Evolutionary conservation across 92 coral and sea anemone genomes (phyloP), one percentile per base, ranked within the genome.

Genomic region (Bergia puertoricense): DNA sequence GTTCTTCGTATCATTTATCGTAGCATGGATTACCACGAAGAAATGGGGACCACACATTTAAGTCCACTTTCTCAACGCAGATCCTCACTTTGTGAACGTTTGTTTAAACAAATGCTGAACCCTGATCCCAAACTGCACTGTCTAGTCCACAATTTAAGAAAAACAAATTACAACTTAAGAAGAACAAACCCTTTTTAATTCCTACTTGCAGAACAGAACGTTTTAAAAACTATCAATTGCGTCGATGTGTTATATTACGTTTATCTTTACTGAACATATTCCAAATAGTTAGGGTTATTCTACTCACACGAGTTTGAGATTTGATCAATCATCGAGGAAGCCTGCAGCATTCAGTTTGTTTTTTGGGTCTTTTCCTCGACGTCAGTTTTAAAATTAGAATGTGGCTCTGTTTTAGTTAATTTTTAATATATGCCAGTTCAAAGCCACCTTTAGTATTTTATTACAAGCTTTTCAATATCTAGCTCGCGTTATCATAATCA

Each of bases 291-390:
- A 72, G n/a, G 13, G 37, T 72, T 36, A 10, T 72, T 37, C 2
- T 57, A 80, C 85, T 80, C 38, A 80, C 85, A 38, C 85, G 38
- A 56, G 23, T 13, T 36, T 38, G 30, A 57, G 50, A 56, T 39
- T 80, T 80, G 72, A 80, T 8, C 73, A 80, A 36, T 80, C 45
- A 39, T 57, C 50, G 85, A 42, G 57, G 44, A 54, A 80, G 46
- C 36, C 38, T 57, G 72, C 85, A 80, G 48, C 85, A 57, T 57
- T 80, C 50, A 15, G 40, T 57, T 54, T 38, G 57, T 73, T 39
- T 80, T 30, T 20, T 56, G 46, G 36, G 40, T 56, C 72, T 39
- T 73, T 73, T 73, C 15, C 77, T 73, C 7, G 43, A 65, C 39
- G 36, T 30, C 30, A 30, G 30, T 30, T 30, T 30, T 30, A 30